Percentiles rank a stretch among this genome's conserved stretches.
Conservation (phyloP, 2,888 invertebrate species). For the Mystacides longicornis region DNA sequence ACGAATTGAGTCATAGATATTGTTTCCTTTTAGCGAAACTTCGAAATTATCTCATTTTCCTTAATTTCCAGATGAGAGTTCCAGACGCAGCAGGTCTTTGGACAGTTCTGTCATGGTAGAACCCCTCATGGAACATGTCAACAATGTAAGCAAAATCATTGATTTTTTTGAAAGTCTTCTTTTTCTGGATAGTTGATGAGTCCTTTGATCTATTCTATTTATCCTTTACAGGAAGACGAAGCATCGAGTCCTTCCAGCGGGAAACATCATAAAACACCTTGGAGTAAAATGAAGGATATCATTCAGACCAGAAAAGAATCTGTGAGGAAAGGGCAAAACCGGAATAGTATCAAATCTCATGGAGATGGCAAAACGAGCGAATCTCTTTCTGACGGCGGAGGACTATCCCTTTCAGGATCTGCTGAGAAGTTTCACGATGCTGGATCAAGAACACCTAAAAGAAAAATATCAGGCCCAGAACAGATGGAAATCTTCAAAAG, state of each 20-base stretch:
- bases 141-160: slow-evolving; percentile 14
- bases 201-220: not conserved
- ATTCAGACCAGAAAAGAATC: slow-evolving; percentile 64
- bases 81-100: slow-evolving; percentile 21
- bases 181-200: not conserved
- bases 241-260: slow-evolving; percentile 46
- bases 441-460: slow-evolving; percentile 10
- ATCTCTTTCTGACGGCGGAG: slow-evolving; percentile 44
- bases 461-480: slow-evolving; percentile 22
- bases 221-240: slow-evolving; percentile 40
- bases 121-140: slow-evolving; percentile 16
- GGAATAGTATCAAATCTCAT: slow-evolving; percentile 40
- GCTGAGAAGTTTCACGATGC: slow-evolving; percentile 27
- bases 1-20: too few relatives aligned
- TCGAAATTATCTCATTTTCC: too few relatives aligned
- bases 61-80: slow-evolving; percentile 20
- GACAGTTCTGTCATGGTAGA: slow-evolving; percentile 23
- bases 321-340: slow-evolving; percentile 50
- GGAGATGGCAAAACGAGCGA: slow-evolving; percentile 36
- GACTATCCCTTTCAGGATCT: slow-evolving; percentile 31
- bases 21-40: too few relatives aligned
- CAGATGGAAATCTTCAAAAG: slow-evolving; percentile 27
- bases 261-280: slow-evolving; percentile 59
- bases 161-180: not conserved
- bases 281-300: slow-evolving; percentile 72